phyloP scores from a whole-genome alignment of 2,888 invertebrate species.

The Spisula subtruncata region DNA sequence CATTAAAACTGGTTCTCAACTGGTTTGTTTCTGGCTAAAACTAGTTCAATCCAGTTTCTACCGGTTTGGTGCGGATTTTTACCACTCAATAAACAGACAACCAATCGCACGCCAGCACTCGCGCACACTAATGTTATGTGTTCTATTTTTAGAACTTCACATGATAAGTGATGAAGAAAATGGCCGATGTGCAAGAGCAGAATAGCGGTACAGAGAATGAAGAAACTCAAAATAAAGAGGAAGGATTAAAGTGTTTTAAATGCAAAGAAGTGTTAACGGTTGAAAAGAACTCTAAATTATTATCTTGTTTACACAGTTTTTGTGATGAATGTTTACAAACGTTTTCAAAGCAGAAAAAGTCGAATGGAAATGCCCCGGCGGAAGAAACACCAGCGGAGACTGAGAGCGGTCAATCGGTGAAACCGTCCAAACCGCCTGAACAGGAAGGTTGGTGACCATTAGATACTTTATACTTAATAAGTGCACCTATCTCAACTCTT shows the following conservation, averaged over 20 bases:
- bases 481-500: too few relatives aligned
- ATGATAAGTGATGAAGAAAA: constrained; percentile 14
- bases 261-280: constrained; percentile 54
- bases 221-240: not conserved
- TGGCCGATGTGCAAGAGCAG: constrained; percentile 46
- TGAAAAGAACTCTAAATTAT: constrained; percentile 91
- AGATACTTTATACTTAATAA: too few relatives aligned
- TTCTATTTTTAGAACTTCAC: constrained; percentile 27
- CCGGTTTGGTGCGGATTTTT: constrained; percentile 36
- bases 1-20: constrained; percentile 16
- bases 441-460: not conserved
- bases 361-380: constrained; percentile 33
- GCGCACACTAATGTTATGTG: not conserved
- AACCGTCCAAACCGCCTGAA: not conserved
- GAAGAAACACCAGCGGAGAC: not conserved
- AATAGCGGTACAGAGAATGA: not conserved
- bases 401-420: not conserved
- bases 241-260: constrained; percentile 31
- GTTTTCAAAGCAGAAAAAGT: constrained; percentile 48
- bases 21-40: not conserved
- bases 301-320: constrained; percentile 96
- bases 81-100: constrained; percentile 4
- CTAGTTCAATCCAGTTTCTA: constrained; percentile 31
- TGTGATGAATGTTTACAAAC: constrained; percentile 89
- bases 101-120: constrained; percentile 32